A percentile compares a stretch with the other conserved stretches of the same genome.
These are phyloP conservation scores for Oscheius myriophilus DNA, from an alignment of 2,888 invertebrate genomes.

Conservation along the genomic window DNA sequence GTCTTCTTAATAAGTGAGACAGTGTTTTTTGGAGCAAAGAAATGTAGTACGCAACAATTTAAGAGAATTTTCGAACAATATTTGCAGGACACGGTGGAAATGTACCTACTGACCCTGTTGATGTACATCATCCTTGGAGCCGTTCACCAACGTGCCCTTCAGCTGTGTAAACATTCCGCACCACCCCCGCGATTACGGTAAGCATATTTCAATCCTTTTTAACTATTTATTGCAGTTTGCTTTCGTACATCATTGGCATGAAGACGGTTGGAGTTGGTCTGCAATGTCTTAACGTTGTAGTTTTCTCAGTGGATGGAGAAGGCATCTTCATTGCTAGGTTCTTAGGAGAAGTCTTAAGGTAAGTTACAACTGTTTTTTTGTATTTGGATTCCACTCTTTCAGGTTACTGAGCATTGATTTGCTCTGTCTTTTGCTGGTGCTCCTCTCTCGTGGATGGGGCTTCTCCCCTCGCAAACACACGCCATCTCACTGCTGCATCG, in stretches of 20 bases:
- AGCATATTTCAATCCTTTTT: constrained; percentile 5
- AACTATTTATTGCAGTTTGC: constrained; percentile 28
- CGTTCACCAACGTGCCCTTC: constrained; percentile 10
- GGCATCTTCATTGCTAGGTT: constrained; percentile 85
- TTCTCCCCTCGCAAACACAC: constrained; percentile 73
- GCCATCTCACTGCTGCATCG: constrained; percentile 78
- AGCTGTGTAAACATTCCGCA: constrained; percentile 9
- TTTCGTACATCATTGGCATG: constrained; percentile 46
- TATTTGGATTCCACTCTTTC: background rate
- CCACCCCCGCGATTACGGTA: constrained; percentile 38
- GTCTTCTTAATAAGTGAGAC: too few species aligned
- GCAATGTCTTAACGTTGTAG: constrained; percentile 87
- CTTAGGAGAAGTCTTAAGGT: constrained; percentile 82
- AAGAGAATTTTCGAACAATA: too few species aligned
- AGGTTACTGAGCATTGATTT: constrained; percentile 76
- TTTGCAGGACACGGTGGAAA: constrained; percentile 81
- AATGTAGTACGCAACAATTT: too few species aligned
- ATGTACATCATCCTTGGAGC: constrained; percentile 41
- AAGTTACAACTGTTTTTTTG: constrained; percentile 77
- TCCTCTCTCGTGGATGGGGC: constrained; percentile 96
- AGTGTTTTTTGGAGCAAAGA: too few species aligned
- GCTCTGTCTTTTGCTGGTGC: constrained; percentile 88
- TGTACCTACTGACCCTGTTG: constrained; percentile 78
- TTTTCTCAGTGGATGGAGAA: constrained; percentile 89
- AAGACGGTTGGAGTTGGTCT: constrained; percentile 79